Evolutionary conservation across 2,113 vertebrate species (phyloP), one percentile per base, ranked within the genome.

Genomic region (Nansenia antarctica): DNA sequence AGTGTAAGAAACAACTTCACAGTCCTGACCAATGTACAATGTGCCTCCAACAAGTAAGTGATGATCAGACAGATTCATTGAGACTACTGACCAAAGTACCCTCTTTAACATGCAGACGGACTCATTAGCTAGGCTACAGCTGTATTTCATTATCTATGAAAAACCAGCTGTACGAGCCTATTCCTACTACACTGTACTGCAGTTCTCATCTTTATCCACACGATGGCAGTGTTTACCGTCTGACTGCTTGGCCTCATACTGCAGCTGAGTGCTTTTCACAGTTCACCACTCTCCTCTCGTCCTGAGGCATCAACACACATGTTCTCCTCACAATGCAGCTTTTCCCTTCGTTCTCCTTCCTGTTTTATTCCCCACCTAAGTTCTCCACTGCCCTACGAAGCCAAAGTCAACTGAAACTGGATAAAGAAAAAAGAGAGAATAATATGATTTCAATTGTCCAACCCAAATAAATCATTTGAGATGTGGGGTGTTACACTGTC

Each of bases 1-100:
- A 99, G 96, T 76, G 96, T 99, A 73, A 94, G 98, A 81, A 98
- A 96, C 90, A 99, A 99, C 89, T 98, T 99, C 86, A 98, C 95
- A 0, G 77, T 96, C 18, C 89, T 99, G 62, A 99, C 98, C 70
- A 99, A 98, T 83, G 91, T 99, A 65, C 97, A 99, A 18, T 95
- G 96, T 85, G 85, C 96, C 65, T 90, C 96, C 72, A 98, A 91
- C 93, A 99, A 97, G 98, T 99, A 93, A 94, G 95, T 62, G 7
- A 6, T n/a, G 1, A 42, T 26, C 12, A 31, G 18, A 29, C 9
- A 53, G 15, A 31, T 37, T 5, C 5, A 37, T 37, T 11, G 5
- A 37, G 11, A 37, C 35, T 5, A 37, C 35, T 37, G 5, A 37
- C 15, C 18, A 1, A 5, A 15, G n/a, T n/a, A n/a, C n/a, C n/a